These are phyloP conservation scores for Chrysomallon squamiferum DNA, from an alignment of 1,140 invertebrate genomes.

Conservation along the genomic window DNA sequence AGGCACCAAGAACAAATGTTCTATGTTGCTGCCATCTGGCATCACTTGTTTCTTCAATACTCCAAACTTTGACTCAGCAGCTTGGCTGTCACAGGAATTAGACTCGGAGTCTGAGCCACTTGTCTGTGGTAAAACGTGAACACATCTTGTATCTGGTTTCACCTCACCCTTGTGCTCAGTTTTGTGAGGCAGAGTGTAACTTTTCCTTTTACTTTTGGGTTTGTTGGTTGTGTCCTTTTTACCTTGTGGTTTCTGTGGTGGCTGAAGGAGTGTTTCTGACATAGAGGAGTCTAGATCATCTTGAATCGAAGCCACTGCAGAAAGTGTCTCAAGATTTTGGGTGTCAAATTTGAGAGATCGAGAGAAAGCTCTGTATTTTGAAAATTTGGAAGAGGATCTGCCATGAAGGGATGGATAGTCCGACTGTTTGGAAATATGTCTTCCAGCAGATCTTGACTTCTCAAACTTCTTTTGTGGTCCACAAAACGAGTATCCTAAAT, in stretches of 20 bases:
- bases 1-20: no score
- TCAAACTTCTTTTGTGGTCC: neutral
- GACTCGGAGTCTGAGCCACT: neutral
- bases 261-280: neutral
- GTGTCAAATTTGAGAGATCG: neutral
- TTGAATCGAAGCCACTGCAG: neutral
- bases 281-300: neutral
- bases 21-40: no score
- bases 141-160: neutral
- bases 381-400: neutral
- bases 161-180: neutral
- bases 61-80: no score
- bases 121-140: neutral
- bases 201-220: neutral
- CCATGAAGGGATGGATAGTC: no score
- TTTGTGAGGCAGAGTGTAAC: neutral
- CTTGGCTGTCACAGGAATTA: no score
- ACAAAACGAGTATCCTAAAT: neutral
- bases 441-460: neutral
- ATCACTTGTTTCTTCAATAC: no score
- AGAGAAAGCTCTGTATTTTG: neutral
- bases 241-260: neutral
- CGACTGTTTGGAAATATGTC: no score
- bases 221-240: neutral
- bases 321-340: neutral